Percentiles rank a stretch among this genome's conserved stretches.
These are phyloP conservation scores for Sardina pilchardus DNA, from an alignment of 2,113 vertebrate species.

Conservation along the genomic window DNA sequence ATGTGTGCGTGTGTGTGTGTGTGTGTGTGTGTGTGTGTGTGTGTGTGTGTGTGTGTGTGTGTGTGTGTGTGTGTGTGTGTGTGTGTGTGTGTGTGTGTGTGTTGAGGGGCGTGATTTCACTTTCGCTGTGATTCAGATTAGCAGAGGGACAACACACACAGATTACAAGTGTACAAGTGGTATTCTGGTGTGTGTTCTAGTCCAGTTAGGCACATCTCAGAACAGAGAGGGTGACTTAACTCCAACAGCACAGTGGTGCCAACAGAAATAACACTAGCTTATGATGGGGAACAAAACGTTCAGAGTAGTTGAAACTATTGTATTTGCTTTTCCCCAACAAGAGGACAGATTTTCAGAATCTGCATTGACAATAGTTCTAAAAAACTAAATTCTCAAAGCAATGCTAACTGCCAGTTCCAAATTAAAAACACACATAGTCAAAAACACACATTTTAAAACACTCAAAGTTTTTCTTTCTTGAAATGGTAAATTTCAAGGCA, in stretches of 20 bases:
- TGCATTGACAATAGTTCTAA: too few relatives aligned
- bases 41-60: background rate
- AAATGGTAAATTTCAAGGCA: too few relatives aligned
- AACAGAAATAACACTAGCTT: background rate
- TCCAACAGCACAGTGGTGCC: background rate
- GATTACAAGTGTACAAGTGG: background rate
- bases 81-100: background rate
- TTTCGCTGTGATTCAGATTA: constrained; percentile 12
- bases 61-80: background rate
- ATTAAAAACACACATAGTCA: too few relatives aligned
- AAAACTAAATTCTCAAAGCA: too few relatives aligned
- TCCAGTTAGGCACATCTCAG: background rate
- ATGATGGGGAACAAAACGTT: background rate
- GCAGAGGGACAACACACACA: background rate
- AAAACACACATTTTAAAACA: too few relatives aligned
- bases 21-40: too few relatives aligned
- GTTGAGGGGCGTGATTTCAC: background rate
- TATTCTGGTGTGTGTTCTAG: background rate
- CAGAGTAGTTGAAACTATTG: background rate
- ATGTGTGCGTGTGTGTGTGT: background rate
- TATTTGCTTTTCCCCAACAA: background rate
- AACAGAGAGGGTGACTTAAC: background rate
- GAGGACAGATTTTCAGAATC: too few relatives aligned
- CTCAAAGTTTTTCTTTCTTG: too few relatives aligned
- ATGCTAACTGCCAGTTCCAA: too few relatives aligned